Base-by-base conservation (phyloP, 2,113 vertebrate species). In the Tor tambroides region DNA sequence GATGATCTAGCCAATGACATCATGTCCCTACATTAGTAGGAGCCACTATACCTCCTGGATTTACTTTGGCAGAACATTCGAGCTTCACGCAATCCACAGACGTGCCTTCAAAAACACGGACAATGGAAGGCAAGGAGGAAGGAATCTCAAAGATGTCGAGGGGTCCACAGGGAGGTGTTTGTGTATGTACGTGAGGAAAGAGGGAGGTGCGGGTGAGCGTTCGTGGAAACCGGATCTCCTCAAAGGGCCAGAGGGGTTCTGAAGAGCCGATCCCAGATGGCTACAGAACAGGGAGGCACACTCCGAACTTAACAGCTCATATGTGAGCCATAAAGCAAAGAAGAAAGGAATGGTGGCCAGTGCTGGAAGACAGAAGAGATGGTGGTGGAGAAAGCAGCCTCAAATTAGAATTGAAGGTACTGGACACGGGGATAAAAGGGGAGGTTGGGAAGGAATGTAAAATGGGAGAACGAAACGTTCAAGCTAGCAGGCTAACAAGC, bases 291-390 rank as follows among this genome's bases (percentile, higher is more conserved):
- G 30, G 69, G 83, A 84, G 83, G 83, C 69, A 74, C 32, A 84
- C 67, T 78, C 43, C 14, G 30, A 84, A 84, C 56, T 14, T 54
- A 86, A 80, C 85, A 86, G 69, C 67, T 59, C 85, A 81, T 80
- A 81, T 61, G 79, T 74, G 78, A 86, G 78, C 77, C 54, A 61
- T 81, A 81, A 86, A 86, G 32, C 67, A 80, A 51, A 88, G 54
- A 80, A 59, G 78, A 75, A 43, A 74, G 82, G 30, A 80, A 72
- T 46, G 28, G 83, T 51, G 67, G 41, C 12, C 32, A 74, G 83
- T 71, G 67, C 77, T 88, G 74, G 88, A 86, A 88, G 41, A 49
- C 74, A 41, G 77, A 74, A 87, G 87, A 91, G 91, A 93, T 89
- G 90, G 5, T 87, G 72, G 63, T 65, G 85, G 90, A 32, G 88